A percentile compares a stretch with the other conserved stretches of the same genome.
Conservation (phyloP, 2,113 vertebrate species). For the Mormoops blainvillei region DNA sequence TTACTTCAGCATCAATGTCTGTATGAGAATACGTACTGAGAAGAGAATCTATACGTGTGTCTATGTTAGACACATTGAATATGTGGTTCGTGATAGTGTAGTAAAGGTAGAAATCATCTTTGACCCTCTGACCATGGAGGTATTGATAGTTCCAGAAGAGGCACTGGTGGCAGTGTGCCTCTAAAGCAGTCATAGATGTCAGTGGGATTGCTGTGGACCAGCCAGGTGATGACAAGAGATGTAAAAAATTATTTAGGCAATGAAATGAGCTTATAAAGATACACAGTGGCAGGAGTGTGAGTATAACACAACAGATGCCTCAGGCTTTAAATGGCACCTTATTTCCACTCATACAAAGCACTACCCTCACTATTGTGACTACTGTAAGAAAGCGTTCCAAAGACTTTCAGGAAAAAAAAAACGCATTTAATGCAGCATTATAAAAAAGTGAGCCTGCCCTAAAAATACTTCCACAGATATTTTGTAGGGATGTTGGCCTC, state of each 20-base stretch:
- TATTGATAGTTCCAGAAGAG: conserved; percentile 85
- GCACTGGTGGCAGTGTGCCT: conserved; percentile 86
- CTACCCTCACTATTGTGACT: conserved; percentile 98
- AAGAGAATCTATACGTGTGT: conserved; percentile 81
- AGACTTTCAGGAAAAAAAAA: conserved; percentile 99
- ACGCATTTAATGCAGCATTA: conserved; percentile 98
- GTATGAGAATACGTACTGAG: conserved; percentile 82
- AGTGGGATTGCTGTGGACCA: conserved; percentile 85
- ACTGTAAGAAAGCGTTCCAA: conserved; percentile 97
- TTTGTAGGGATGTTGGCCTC: conserved; percentile 76
- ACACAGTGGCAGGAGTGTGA: conserved; percentile 95
- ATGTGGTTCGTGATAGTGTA: conserved; percentile 86
- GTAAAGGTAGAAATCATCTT: conserved; percentile 90
- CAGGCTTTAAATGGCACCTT: conserved; percentile 97
- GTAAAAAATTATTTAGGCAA: conserved; percentile 91
- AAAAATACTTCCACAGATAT: conserved; percentile 71
- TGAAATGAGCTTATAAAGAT: conserved; percentile 91
- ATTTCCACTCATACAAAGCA: conserved; percentile 99
- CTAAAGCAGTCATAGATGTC: conserved; percentile 89
- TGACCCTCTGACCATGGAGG: conserved; percentile 81
- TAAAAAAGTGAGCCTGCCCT: conserved; percentile 93
- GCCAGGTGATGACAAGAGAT: conserved; percentile 89
- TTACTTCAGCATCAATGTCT: conserved; percentile 85
- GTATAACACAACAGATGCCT: conserved; percentile 97
- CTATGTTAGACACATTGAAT: conserved; percentile 84